Conservation (phyloP, 2,888 invertebrate species). For the Plebejus argus region DNA sequence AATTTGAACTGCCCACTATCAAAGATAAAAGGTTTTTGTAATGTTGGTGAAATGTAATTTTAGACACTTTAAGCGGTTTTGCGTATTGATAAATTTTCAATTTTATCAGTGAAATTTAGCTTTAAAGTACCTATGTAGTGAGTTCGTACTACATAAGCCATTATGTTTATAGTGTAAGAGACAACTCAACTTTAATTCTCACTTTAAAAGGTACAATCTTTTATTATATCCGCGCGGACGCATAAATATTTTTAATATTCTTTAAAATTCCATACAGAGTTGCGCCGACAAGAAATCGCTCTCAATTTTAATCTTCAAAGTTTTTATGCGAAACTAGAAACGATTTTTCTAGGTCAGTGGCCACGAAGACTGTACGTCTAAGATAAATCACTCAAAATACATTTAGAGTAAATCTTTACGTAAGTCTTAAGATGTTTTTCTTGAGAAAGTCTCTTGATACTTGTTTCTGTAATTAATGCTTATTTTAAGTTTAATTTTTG, state of each 20-base stretch:
- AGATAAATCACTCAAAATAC: constrained; percentile 12
- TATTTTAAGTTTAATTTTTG: too few species aligned
- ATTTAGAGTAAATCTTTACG: constrained; percentile 2
- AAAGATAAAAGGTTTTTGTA: too few species aligned
- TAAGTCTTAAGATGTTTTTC: neutral
- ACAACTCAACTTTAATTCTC: neutral
- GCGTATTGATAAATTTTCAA: too few species aligned
- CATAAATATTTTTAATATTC: neutral
- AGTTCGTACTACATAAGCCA: too few species aligned
- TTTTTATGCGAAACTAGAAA: neutral
- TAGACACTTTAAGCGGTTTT: too few species aligned
- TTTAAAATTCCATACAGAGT: neutral
- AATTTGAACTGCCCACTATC: too few species aligned
- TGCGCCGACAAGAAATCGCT: neutral
- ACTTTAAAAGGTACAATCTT: neutral
- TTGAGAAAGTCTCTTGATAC: too few species aligned
- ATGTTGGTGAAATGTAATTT: too few species aligned
- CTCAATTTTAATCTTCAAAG: neutral
- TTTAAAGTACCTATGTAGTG: too few species aligned
- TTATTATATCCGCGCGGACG: neutral
- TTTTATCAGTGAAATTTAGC: too few species aligned
- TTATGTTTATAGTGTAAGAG: too few species aligned
- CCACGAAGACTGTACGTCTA: neutral
- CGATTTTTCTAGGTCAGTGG: constrained; percentile 8
- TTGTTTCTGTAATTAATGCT: too few species aligned